A percentile compares a stretch with the other conserved stretches of the same genome.
Evolutionary conservation across 2,888 invertebrate species (phyloP).

Genomic region (Raillietiella orientalis): DNA sequence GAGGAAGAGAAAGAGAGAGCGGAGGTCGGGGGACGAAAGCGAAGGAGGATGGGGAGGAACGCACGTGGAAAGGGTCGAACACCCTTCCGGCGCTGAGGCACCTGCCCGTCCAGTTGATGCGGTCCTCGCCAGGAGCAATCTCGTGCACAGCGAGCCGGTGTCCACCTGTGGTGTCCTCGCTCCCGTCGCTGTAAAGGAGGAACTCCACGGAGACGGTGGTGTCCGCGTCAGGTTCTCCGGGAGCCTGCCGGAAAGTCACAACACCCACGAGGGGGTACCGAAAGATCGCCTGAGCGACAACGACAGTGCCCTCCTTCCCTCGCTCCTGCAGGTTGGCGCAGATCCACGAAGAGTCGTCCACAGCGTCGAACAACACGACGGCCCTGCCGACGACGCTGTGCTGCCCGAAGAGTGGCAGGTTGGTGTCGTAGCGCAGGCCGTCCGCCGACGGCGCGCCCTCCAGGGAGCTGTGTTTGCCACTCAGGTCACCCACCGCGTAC

Average conservation of each 20-base stretch:
- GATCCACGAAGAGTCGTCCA: slow-evolving; percentile 11
- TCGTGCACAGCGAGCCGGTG: slow-evolving; percentile 51
- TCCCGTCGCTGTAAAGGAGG: slow-evolving; percentile 57
- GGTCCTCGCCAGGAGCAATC: slow-evolving; percentile 26
- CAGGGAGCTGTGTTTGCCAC: slow-evolving; percentile 35
- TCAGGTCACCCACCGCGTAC: slow-evolving; percentile 60
- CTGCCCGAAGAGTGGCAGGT: slow-evolving; percentile 43
- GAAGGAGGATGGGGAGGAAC: no score
- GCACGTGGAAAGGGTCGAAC: slow-evolving; percentile 41
- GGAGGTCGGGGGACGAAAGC: no score
- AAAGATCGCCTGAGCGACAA: slow-evolving; percentile 44
- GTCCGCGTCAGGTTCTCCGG: slow-evolving; percentile 44
- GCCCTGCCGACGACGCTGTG: slow-evolving; percentile 47
- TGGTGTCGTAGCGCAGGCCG: slow-evolving; percentile 34
- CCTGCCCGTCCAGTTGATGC: slow-evolving; percentile 55
- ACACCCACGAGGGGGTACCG: slow-evolving; percentile 61
- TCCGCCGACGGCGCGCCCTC: slow-evolving; percentile 21
- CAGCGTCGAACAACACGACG: slow-evolving; percentile 29
- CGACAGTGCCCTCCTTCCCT: slow-evolving; percentile 18
- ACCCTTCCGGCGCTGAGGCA: slow-evolving; percentile 41
- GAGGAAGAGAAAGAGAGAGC: no score
- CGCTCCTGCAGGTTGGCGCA: slow-evolving; percentile 14
- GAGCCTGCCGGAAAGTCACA: slow-evolving; percentile 34
- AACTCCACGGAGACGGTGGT: slow-evolving; percentile 52
- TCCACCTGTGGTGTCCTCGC: slow-evolving; percentile 14